Percentiles rank a stretch among this genome's conserved stretches.
These are phyloP conservation scores for Petrocephalus zakoni DNA, from an alignment of 2,113 vertebrate species.

Conservation along the genomic window DNA sequence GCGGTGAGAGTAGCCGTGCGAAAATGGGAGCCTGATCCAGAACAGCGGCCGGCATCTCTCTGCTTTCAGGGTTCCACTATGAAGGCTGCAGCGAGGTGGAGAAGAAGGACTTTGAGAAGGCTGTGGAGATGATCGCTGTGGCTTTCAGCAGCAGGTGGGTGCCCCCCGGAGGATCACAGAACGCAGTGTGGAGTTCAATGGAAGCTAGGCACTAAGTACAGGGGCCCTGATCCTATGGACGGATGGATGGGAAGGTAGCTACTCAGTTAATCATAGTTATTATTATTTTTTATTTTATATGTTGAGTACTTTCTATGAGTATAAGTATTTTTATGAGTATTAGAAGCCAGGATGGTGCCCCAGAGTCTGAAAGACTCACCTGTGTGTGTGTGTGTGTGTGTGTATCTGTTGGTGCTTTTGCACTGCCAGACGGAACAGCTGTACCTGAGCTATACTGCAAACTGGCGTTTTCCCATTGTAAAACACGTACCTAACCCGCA, in stretches of 20 bases:
- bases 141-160: slow-evolving; percentile 95
- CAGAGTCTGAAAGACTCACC: too few relatives aligned
- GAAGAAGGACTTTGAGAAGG: slow-evolving; percentile 90
- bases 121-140: slow-evolving; percentile 86
- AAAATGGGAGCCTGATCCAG: neutral
- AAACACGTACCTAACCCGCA: too few relatives aligned
- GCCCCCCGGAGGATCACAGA: neutral
- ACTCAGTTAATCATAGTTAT: neutral
- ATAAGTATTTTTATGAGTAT: neutral
- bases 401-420: neutral
- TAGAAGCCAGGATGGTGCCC: neutral
- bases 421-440: neutral
- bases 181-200: neutral
- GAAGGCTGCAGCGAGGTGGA: slow-evolving; percentile 75
- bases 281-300: neutral
- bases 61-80: slow-evolving; percentile 77
- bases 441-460: too few relatives aligned
- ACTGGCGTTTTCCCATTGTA: too few relatives aligned
- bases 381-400: neutral
- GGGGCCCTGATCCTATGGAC: neutral
- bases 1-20: neutral
- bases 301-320: neutral
- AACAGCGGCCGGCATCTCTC: neutral
- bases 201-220: neutral
- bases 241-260: neutral